phyloP scores from a whole-genome alignment of 2,113 vertebrate genomes.

The Trematocara stigmaticum region DNA sequence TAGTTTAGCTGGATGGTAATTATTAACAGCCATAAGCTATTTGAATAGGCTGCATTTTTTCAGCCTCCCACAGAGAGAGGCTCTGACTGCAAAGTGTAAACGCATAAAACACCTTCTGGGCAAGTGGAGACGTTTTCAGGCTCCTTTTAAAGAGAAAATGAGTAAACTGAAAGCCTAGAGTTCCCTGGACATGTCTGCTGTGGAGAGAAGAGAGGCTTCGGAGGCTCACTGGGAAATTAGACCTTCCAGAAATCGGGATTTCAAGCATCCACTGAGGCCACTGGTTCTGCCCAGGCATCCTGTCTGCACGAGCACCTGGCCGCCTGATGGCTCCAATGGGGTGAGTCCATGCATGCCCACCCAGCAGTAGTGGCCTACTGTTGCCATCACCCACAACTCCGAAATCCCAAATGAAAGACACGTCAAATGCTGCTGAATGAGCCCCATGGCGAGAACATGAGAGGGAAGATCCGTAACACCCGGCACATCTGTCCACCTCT shows the following conservation, averaged over 20 bases:
- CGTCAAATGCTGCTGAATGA: slow-evolving; percentile 47
- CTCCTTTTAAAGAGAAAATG: neutral
- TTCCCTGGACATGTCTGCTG: slow-evolving; percentile 15
- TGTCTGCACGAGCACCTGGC: slow-evolving; percentile 26
- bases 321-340: slow-evolving; percentile 4
- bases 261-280: neutral
- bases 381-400: slow-evolving; percentile 31
- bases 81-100: neutral
- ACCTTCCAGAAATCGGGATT: slow-evolving; percentile 5
- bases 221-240: neutral
- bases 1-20: slow-evolving; percentile 60
- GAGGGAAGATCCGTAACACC: slow-evolving; percentile 52
- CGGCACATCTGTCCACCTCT: slow-evolving; percentile 70
- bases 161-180: neutral
- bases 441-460: slow-evolving; percentile 54
- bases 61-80: slow-evolving; percentile 41
- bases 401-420: slow-evolving; percentile 57
- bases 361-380: slow-evolving; percentile 25
- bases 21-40: slow-evolving; percentile 67
- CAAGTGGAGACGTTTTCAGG: neutral
- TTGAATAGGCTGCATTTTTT: slow-evolving; percentile 8
- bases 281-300: slow-evolving; percentile 4
- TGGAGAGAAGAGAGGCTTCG: neutral
- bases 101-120: neutral
- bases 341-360: slow-evolving; percentile 63